Conservation (phyloP, 1,140 invertebrate genomes). For the Cylas formicarius region DNA sequence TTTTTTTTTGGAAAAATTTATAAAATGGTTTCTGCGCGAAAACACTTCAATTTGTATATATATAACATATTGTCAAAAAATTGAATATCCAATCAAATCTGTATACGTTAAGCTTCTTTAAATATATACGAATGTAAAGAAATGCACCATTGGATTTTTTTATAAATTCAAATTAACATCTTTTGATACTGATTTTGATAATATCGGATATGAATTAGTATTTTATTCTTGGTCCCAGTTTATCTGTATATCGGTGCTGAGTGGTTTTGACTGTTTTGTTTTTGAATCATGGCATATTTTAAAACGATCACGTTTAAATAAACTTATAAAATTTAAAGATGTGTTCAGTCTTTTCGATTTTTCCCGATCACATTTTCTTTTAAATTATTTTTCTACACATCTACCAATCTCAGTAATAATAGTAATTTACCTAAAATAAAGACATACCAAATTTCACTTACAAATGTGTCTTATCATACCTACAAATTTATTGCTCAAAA, state of each 20-base stretch:
- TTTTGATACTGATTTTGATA: slow-evolving; percentile 34
- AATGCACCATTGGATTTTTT: slow-evolving; percentile 10
- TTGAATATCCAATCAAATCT: slow-evolving; percentile 33
- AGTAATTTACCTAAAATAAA: too few relatives aligned
- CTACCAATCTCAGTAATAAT: slow-evolving; percentile 24
- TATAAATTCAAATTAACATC: slow-evolving; percentile 14
- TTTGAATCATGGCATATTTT: slow-evolving; percentile 34
- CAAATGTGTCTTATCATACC: too few relatives aligned
- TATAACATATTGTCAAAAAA: slow-evolving; percentile 41
- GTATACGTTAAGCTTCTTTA: slow-evolving; percentile 15
- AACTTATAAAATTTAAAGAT: slow-evolving; percentile 8
- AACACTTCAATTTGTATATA: slow-evolving; percentile 17
- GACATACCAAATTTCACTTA: too few relatives aligned
- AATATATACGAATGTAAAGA: slow-evolving; percentile 8
- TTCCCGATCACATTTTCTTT: slow-evolving; percentile 33
- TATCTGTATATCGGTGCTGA: slow-evolving; percentile 18
- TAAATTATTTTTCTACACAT: slow-evolving; percentile 11
- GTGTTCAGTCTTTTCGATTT: slow-evolving; percentile 32
- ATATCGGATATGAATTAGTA: slow-evolving; percentile 35
- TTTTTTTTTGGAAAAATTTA: slow-evolving; percentile 13
- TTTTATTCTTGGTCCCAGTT: slow-evolving; percentile 36
- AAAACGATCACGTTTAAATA: slow-evolving; percentile 21
- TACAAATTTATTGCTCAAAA: too few relatives aligned
- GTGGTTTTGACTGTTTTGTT: slow-evolving; percentile 16
- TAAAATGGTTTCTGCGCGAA: slow-evolving; percentile 6